Base-by-base conservation (phyloP, 2,797 vertebrate genomes). In the Helicolenus hilgendorfi region DNA sequence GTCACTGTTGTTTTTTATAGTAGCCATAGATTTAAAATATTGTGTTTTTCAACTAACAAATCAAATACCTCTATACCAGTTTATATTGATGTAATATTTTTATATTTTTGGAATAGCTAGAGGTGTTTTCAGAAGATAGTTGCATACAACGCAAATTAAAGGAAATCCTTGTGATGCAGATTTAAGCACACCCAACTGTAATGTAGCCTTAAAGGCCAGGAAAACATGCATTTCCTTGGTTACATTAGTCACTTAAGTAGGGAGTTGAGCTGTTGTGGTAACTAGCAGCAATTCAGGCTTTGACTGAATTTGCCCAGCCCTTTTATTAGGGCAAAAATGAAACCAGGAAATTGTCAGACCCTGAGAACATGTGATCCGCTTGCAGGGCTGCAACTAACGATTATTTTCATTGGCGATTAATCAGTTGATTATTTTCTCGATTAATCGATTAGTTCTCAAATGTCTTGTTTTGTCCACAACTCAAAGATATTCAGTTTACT, bases 351-450 rank as follows among this genome's bases (percentile, higher is more conserved):
- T 71, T 92, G 92, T 81, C 63, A 89, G 68, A 56, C 86, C 13
- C 9, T 35, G 67, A 83, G 81, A 93, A 81, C 15, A 60, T 88
- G 93, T 92, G 84, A 88, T 29, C 31, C 31, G 13, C 76, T 70
- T 18, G 15, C 7, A 45, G 0, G 15, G 15, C 15, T 45, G 41
- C 41, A 45, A 45, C 41, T 18, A 45, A 45, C 15, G 15, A 18
- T 45, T 45, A 45, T 45, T 45, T 45, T 45, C 15, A 45, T 45
- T 45, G 41, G 1, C 6, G 41, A 45, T 20, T 45, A 45, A 45
- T 45, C 41, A 18, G 41, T 20, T 45, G 14, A 14, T 45, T 45
- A 5, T 45, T 15, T 31, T 29, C 31, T 33, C 31, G 31, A 33
- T 33, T 33, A 6, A 33, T 33, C 31, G 29, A 29, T 29, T 29